Conservation (phyloP, 2,113 vertebrate genomes). For the Aphelocoma coerulescens region DNA sequence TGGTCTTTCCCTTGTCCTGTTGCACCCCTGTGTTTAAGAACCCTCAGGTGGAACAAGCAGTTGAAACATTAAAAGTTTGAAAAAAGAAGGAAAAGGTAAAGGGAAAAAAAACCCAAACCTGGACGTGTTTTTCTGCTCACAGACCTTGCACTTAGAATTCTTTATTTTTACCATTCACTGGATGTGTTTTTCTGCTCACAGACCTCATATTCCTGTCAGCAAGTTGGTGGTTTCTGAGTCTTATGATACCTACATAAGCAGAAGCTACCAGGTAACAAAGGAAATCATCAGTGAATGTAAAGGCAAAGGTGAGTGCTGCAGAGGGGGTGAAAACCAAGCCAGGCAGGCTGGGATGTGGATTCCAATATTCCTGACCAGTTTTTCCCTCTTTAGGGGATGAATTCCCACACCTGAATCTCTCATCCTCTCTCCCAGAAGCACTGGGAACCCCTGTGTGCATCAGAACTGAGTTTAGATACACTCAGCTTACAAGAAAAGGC, state of each 20-base stretch:
- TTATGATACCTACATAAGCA: slow-evolving; percentile 93
- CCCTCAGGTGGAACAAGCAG: background rate
- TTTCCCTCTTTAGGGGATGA: background rate
- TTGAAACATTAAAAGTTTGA: background rate
- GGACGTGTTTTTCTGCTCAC: background rate
- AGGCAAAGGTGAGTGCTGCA: slow-evolving; percentile 79
- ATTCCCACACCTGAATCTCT: background rate
- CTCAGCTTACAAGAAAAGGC: background rate
- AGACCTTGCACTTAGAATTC: slow-evolving; percentile 78
- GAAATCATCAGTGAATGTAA: slow-evolving; percentile 95
- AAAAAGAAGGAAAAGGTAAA: background rate
- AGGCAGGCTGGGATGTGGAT: background rate
- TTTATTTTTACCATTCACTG: background rate
- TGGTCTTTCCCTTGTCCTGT: background rate
- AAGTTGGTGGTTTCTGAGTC: slow-evolving; percentile 90
- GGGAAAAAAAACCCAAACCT: background rate
- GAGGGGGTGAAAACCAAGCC: background rate
- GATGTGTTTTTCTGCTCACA: slow-evolving; percentile 43
- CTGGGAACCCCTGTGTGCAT: accelerated
- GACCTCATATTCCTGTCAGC: slow-evolving; percentile 94
- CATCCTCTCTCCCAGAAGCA: background rate
- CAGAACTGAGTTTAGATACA: background rate
- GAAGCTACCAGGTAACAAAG: slow-evolving; percentile 95
- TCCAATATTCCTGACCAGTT: background rate
- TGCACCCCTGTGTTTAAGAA: background rate